Evolutionary conservation across 2,888 invertebrate genomes (phyloP), one percentile per base, ranked within the genome.

Genomic region (Nudaria mundana): DNA sequence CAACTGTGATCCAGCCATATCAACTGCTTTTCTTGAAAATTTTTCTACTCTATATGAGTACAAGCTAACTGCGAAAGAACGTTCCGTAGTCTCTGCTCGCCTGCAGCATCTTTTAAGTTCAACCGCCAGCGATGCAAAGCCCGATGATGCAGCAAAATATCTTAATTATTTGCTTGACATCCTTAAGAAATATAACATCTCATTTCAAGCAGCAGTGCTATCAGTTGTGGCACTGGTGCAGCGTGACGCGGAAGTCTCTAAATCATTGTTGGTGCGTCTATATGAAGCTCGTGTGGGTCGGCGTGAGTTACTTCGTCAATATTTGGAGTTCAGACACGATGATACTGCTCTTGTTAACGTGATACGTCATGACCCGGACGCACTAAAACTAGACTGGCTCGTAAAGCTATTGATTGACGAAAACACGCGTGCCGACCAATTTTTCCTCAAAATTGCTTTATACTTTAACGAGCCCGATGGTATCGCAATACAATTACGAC

Each of bases 401-500:
- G 54, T 71, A 4, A 40, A 33, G 5, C 28, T 50, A 22, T 22
- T 72, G 5, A 34, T 56, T 2, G 29, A 37, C 1, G 16, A 24
- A 13, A 43, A 57, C 12, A 33, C 33, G n/a, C 7, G 24, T 8
- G 24, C 15, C 31, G 63, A 78, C 16, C 33, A 26, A n/a, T 34
- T 25, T 12, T 34, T 34, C 34, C 12, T 26, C 8, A 70, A 69
- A 26, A 30, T 81, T 3, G 40, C 52, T 2, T 22, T 81, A 31
- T 84, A 78, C 44, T 84, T 81, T 44, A 53, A 52, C 8, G 81
- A 77, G 49, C 25, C 59, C 0, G 46, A 60, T 2, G 81, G 75
- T 7, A 45, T 83, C 3, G 66, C 69, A 2, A 51, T 53, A 2
- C 41, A 48, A 5, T 59, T 74, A 23, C 40, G 55, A 3, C 15